Evolutionary conservation across 2,113 vertebrate genomes (phyloP), one percentile per base, ranked within the genome.

Genomic region (Ardeotis arabs): DNA sequence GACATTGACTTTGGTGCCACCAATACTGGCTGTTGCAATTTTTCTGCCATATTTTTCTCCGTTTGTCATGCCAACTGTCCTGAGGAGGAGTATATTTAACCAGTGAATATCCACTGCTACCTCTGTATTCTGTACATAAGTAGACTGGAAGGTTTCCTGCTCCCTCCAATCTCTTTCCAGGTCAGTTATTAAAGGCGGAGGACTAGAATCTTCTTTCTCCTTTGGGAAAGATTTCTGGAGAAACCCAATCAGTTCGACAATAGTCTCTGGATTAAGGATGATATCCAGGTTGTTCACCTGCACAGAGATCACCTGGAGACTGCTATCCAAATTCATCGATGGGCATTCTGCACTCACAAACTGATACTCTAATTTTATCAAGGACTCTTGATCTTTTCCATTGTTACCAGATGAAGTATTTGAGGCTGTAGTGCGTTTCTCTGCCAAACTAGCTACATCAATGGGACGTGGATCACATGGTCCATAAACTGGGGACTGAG

Each of bases 281-380:
- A 99, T 99, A 97, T 99, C 99, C 95, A 99, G 63, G 89, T 99
- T 99, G 96, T 99, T 99, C 67, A 99, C 99, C 95, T 99, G 99
- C 56, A 99, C 90, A 25, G 98, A 98, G 83, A 99, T 99, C 75
- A 99, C 99, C 95, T 99, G 99, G 39, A 99, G 98, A 12, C 99
- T 99, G 95, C 99, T 99, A 73, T 99, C 99, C 70, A 99, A 97
- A 95, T 99, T 99, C 99, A 99, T 99, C 0, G 99, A 99, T 0
- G 99, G 99, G 85, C 99, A 99, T 89, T 99, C 99, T 10, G 99
- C 99, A 87, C 99, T 99, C 87, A 99, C 99, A 98, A 99, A 99
- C 89, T 99, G 99, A 95, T 99, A 99, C 81, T 99, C 99, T 33
- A 99, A 49, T 72, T 98, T 99, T 93, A 99, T 99, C 41, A 99